Percentiles rank a stretch among this genome's conserved stretches.
phyloP scores from a whole-genome alignment of 2,113 vertebrate species.

The Xenus cinereus region DNA sequence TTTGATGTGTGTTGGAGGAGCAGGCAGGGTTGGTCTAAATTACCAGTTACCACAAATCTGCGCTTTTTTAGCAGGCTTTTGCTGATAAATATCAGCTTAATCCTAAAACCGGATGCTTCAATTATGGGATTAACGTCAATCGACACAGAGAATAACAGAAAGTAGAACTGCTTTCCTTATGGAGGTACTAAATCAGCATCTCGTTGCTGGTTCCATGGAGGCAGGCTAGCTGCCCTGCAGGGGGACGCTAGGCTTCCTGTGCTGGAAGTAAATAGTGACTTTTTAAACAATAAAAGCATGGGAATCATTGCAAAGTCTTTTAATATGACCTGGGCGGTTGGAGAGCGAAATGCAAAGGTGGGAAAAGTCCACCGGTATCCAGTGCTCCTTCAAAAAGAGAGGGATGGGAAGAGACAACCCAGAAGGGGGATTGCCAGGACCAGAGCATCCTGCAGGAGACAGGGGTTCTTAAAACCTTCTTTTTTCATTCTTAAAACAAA shows the following conservation, averaged over 20 bases:
- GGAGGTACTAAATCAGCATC: background rate
- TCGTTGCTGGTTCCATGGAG: background rate
- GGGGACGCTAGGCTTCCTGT: background rate
- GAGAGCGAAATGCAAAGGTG: background rate
- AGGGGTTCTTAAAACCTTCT: background rate
- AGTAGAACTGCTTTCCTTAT: background rate
- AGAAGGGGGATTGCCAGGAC: background rate
- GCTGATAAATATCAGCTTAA: slow-evolving; percentile 50
- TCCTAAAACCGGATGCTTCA: slow-evolving; percentile 38
- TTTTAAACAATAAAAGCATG: background rate
- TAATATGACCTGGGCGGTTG: background rate
- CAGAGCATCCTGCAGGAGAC: background rate
- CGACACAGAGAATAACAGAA: background rate
- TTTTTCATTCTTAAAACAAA: background rate
- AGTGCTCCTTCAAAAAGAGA: background rate
- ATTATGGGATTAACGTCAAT: slow-evolving; percentile 62
- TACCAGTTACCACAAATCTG: slow-evolving; percentile 18
- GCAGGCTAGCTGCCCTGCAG: background rate
- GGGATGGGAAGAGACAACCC: background rate
- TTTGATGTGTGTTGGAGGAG: background rate
- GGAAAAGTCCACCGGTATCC: background rate
- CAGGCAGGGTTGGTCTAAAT: slow-evolving; percentile 4
- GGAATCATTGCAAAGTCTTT: background rate
- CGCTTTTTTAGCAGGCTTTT: slow-evolving; percentile 24
- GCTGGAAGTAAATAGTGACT: background rate